These are phyloP conservation scores for Rhinatrema bivittatum DNA, from an alignment of 2,797 vertebrate genomes.

Conservation along the genomic window DNA sequence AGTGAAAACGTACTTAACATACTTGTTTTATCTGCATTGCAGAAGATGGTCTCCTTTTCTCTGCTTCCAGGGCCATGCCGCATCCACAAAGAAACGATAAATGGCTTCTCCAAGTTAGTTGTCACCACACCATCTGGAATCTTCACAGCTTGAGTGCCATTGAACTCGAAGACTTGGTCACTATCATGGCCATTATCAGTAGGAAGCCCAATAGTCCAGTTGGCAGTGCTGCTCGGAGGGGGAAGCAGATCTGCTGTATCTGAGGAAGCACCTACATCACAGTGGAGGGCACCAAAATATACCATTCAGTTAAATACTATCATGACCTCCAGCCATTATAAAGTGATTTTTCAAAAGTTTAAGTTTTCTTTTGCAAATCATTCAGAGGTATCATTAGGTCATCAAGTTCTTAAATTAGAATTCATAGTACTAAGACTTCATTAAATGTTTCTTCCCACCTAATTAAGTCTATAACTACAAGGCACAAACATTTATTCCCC, in stretches of 20 bases:
- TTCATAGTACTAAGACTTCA: too few species aligned
- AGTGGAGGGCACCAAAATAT: neutral
- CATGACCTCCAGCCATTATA: too few species aligned
- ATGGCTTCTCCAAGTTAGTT: constrained; percentile 78
- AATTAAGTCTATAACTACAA: too few species aligned
- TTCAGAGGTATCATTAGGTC: too few species aligned
- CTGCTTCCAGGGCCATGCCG: constrained; percentile 80
- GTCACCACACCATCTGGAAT: constrained; percentile 78
- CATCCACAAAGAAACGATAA: constrained; percentile 94
- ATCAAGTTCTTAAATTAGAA: too few species aligned
- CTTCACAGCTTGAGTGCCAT: constrained; percentile 89
- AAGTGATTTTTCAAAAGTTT: too few species aligned
- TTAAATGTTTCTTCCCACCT: too few species aligned
- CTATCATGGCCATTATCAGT: constrained; percentile 95
- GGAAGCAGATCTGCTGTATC: constrained; percentile 88
- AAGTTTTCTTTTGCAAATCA: too few species aligned
- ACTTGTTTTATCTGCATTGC: constrained; percentile 95
- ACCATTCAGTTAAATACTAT: neutral
- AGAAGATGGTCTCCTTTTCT: constrained; percentile 91
- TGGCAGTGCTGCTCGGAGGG: constrained; percentile 73
- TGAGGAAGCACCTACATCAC: constrained; percentile 66
- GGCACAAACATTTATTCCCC: too few species aligned
- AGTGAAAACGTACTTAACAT: too few species aligned
- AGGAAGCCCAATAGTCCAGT: constrained; percentile 88
- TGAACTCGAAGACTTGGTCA: constrained; percentile 96